Evolutionary conservation across 2,113 vertebrate species (phyloP).

Genomic region (Oncorhynchus masou): DNA sequence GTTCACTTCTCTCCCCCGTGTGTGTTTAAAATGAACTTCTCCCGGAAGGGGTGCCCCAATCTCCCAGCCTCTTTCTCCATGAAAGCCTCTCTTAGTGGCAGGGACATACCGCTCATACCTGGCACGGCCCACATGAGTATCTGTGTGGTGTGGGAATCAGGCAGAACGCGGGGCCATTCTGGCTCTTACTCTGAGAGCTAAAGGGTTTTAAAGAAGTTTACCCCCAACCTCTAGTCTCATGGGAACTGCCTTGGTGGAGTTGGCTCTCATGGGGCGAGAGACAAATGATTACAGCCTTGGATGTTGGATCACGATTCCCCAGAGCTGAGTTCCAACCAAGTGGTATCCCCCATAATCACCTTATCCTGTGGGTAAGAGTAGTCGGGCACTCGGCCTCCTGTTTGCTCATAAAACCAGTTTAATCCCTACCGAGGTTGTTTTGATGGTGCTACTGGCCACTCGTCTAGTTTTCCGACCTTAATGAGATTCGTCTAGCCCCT

Average conservation of each 20-base stretch:
- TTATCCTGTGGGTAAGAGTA: slow-evolving; percentile 35
- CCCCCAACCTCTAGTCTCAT: slow-evolving; percentile 8
- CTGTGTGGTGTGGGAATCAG: slow-evolving; percentile 45
- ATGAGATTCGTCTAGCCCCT: slow-evolving; percentile 23
- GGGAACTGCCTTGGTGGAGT: too few relatives aligned
- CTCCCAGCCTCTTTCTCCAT: slow-evolving; percentile 13
- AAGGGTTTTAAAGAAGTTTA: too few relatives aligned
- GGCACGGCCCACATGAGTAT: slow-evolving; percentile 35
- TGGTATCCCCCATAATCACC: slow-evolving; percentile 32
- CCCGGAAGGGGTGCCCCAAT: slow-evolving; percentile 33
- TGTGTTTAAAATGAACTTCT: slow-evolving; percentile 41
- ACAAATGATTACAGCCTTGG: slow-evolving; percentile 35
- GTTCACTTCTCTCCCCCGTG: background rate
- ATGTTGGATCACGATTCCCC: slow-evolving; percentile 33
- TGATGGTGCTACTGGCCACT: slow-evolving; percentile 45
- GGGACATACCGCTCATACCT: slow-evolving; percentile 61
- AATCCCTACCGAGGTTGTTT: slow-evolving; percentile 46
- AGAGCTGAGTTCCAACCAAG: slow-evolving; percentile 24
- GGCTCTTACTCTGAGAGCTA: too few relatives aligned
- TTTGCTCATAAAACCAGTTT: slow-evolving; percentile 52
- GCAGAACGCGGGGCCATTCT: slow-evolving; percentile 18
- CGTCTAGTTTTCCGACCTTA: slow-evolving; percentile 51
- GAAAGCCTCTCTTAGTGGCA: slow-evolving; percentile 36
- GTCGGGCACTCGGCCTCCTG: slow-evolving; percentile 20
- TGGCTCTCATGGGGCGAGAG: slow-evolving; percentile 26